Evolutionary conservation across 2,797 vertebrate species (phyloP).

Genomic region (Buphagus erythrorhynchus): DNA sequence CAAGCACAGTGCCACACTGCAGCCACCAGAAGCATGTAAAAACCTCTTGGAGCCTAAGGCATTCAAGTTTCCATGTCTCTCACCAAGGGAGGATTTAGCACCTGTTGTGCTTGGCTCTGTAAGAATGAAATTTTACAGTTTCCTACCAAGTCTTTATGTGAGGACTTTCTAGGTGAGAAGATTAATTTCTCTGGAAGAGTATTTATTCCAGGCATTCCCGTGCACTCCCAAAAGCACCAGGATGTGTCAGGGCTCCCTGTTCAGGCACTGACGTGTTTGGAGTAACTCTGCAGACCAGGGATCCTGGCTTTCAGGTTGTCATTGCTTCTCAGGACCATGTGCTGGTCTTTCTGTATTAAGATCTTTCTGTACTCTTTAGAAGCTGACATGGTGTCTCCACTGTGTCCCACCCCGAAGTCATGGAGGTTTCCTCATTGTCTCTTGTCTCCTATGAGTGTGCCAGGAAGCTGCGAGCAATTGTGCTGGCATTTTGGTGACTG

Average conservation of each 20-base stretch:
- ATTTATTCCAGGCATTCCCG: neutral
- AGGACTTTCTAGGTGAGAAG: neutral
- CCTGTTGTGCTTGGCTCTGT: neutral
- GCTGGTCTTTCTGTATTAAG: too few relatives aligned
- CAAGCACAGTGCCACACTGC: rapidly evolving
- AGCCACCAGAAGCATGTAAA: neutral
- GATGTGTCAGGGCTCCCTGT: neutral
- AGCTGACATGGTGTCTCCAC: neutral
- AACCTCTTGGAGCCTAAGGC: neutral
- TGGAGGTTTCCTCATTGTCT: neutral
- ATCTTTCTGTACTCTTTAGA: neutral
- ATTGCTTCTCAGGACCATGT: neutral
- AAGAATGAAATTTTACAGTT: neutral
- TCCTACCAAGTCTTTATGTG: neutral
- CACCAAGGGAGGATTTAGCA: neutral
- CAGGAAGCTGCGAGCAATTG: neutral
- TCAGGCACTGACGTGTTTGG: neutral
- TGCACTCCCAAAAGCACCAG: neutral
- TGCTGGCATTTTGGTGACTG: neutral
- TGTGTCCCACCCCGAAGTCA: neutral
- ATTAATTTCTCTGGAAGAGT: neutral
- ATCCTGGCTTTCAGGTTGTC: neutral
- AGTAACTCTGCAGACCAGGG: neutral
- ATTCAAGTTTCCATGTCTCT: neutral
- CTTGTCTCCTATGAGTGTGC: neutral